These are phyloP conservation scores for Actias luna DNA, from an alignment of 2,888 invertebrate species.

Conservation along the genomic window DNA sequence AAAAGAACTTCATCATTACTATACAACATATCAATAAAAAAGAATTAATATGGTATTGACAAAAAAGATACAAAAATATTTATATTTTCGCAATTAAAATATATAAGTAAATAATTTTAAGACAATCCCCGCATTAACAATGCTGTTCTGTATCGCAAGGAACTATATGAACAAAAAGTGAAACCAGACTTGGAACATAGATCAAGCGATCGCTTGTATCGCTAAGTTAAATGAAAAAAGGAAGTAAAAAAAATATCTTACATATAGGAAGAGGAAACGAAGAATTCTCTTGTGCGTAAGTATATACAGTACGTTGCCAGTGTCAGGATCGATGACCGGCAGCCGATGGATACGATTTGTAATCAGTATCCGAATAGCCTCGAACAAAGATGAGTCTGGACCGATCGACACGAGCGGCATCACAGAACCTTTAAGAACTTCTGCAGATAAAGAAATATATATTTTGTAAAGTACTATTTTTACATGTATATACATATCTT, in stretches of 20 bases:
- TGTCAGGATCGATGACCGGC: constrained; percentile 97
- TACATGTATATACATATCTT: too few species aligned
- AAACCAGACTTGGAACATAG: too few species aligned
- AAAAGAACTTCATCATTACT: too few species aligned
- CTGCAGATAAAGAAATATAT: constrained; percentile 78
- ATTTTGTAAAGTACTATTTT: too few species aligned
- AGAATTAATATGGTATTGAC: too few species aligned
- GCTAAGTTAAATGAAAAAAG: background rate
- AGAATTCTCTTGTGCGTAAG: constrained; percentile 99
- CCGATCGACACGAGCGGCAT: constrained; percentile 94
- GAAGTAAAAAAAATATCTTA: constrained; percentile 78
- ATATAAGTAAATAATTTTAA: too few species aligned
- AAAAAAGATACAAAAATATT: too few species aligned
- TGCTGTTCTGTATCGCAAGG: too few species aligned
- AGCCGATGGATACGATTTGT: constrained; percentile 97
- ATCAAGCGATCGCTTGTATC: background rate
- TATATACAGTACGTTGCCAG: constrained; percentile 98
- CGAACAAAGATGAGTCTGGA: constrained; percentile 95
- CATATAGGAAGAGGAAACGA: constrained; percentile 98
- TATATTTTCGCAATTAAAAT: too few species aligned
- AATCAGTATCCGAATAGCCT: constrained; percentile 96
- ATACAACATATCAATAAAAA: too few species aligned
- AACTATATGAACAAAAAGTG: too few species aligned
- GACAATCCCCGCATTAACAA: too few species aligned
- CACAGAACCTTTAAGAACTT: constrained; percentile 92